Percentiles rank a stretch among this genome's conserved stretches.
Conservation (phyloP, 2,888 invertebrate genomes). For the Oligia strigilis region DNA sequence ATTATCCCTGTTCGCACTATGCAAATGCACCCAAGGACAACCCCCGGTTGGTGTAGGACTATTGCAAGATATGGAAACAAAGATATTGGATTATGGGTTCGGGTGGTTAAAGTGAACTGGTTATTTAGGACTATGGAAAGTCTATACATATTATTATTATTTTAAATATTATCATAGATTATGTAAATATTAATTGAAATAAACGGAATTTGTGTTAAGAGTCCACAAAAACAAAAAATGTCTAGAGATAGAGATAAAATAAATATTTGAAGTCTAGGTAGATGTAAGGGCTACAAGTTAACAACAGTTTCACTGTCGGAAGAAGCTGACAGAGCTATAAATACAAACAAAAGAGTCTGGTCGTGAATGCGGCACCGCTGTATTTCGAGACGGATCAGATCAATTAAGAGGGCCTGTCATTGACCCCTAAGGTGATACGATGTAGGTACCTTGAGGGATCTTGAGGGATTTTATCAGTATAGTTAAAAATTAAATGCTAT, state of each 20-base stretch:
- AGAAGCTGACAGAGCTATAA: conserved; percentile 24
- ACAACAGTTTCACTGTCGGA: conserved; percentile 9
- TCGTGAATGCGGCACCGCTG: conserved; percentile 22
- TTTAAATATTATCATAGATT: too few species aligned
- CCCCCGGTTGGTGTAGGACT: too few species aligned
- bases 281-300: not conserved
- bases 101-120: too few species aligned
- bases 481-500: not conserved
- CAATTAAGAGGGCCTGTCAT: conserved; percentile 37
- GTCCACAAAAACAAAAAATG: too few species aligned
- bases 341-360: conserved; percentile 33
- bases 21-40: too few species aligned
- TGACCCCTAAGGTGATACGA: conserved; percentile 23
- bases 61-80: too few species aligned
- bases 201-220: too few species aligned
- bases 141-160: too few species aligned
- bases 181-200: too few species aligned
- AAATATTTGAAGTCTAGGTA: not conserved
- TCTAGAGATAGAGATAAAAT: not conserved
- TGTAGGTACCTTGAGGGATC: not conserved
- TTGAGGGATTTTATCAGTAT: not conserved
- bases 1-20: too few species aligned
- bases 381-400: conserved; percentile 42
- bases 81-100: too few species aligned
- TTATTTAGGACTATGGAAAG: too few species aligned